Evolutionary conservation across 2,888 invertebrate species (phyloP).

Genomic region (Mactromeris polynyma): DNA sequence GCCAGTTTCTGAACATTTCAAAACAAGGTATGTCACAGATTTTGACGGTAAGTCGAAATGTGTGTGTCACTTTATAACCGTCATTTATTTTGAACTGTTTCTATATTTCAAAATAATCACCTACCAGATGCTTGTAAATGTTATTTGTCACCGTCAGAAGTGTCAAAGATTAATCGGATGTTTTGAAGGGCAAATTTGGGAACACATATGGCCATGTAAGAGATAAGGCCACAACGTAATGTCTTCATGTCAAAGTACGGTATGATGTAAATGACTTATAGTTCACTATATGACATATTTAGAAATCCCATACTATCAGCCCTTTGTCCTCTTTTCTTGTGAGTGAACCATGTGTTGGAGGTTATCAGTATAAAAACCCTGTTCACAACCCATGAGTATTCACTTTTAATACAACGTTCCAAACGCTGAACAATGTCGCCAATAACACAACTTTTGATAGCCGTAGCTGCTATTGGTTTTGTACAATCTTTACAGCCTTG

Average conservation of each 20-base stretch:
- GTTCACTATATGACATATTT: background rate
- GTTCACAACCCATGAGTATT: background rate
- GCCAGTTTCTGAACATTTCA: no score
- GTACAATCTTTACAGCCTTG: conserved; percentile 16
- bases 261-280: background rate
- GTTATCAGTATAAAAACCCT: background rate
- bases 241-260: background rate
- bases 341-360: background rate
- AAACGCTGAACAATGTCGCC: background rate
- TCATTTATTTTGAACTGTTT: background rate
- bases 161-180: background rate
- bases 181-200: background rate
- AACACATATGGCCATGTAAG: background rate
- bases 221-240: background rate
- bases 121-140: no score
- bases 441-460: background rate
- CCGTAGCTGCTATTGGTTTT: background rate
- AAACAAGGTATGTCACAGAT: no score
- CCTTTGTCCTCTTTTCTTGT: background rate
- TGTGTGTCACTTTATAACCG: no score
- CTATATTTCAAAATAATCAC: background rate
- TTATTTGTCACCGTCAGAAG: background rate
- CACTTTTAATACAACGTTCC: background rate
- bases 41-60: no score
- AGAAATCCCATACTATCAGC: background rate